Percentiles rank a stretch among this genome's conserved stretches.
Conservation (phyloP, 1,140 invertebrate genomes). For the Aethina tumida region DNA sequence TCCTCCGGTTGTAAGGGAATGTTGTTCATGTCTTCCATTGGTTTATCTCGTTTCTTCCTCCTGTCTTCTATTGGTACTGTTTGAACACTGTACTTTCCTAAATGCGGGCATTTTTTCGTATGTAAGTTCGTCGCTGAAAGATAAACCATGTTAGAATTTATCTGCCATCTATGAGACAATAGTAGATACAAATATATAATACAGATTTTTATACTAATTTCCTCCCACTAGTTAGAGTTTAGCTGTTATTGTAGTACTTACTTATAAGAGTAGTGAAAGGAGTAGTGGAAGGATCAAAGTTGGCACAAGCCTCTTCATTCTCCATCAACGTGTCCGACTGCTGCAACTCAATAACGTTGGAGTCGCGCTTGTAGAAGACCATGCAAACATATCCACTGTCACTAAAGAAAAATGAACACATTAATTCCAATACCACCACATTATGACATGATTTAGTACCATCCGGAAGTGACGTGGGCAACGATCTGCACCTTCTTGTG, state of each 20-base stretch:
- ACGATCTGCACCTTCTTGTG: conserved; percentile 53
- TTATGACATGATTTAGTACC: conserved; percentile 40
- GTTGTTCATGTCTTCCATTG: conserved; percentile 9
- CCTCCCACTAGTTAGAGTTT: no score
- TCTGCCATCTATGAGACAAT: no score
- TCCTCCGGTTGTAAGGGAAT: conserved; percentile 10
- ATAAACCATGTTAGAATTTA: conserved; percentile 6
- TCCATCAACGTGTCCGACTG: conserved; percentile 33
- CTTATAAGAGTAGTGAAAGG: conserved; percentile 77
- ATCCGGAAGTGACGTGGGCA: conserved; percentile 66
- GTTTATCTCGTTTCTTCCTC: conserved; percentile 28
- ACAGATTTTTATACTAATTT: no score
- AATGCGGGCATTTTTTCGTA: conserved; percentile 54
- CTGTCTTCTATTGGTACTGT: conserved; percentile 11
- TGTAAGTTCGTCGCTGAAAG: conserved; percentile 54
- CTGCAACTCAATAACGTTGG: conserved; percentile 71
- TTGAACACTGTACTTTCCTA: conserved; percentile 49
- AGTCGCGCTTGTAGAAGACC: conserved; percentile 68
- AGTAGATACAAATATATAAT: no score
- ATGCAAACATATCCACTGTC: conserved; percentile 80
- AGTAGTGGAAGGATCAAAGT: conserved; percentile 51
- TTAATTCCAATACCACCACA: conserved; percentile 3
- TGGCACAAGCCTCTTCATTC: conserved; percentile 49
- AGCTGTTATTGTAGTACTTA: conserved; percentile 43
- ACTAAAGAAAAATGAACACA: conserved; percentile 42